Base-by-base conservation (phyloP, 2,113 vertebrate genomes). In the Lepus americanus region DNA sequence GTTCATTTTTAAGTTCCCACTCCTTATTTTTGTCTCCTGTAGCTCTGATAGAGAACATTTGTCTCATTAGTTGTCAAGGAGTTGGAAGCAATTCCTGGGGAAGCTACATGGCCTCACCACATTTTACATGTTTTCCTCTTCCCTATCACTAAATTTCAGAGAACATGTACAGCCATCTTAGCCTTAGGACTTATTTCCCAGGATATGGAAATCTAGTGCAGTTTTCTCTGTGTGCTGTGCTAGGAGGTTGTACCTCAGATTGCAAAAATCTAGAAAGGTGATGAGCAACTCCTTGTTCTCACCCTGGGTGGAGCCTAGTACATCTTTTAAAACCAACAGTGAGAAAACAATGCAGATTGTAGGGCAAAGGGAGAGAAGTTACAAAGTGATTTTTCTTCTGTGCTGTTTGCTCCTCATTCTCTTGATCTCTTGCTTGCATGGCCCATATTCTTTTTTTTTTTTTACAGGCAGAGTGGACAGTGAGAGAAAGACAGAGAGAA, bases 111-210 rank as follows among this genome's bases (percentile, higher is more conserved):
- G 89, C 64, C 49, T 72, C 67, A 95, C 44, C 0, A 0, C 67
- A 44, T 87, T 79, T 83, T 93, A 19, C 0, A 36, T 67, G n/a
- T 36, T 59, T 13, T 8, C 5, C 23, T 44, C 22, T 66, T 55
- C 78, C 22, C 72, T 73, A 29, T 95, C 69, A 51, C 17, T 95
- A 67, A 74, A 25, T 59, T 29, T 78, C 78, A 96, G 39, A 85
- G 92, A 95, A 85, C 49, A 85, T 92, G 78, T 90, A 93, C 92
- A 97, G 39, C 31, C 77, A 55, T 49, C 84, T 82, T 94, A 73
- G 88, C 92, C 69, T 78, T 67, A 96, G 55, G 23, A 63, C 27
- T 69, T 76, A 39, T 49, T 93, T 94, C 84, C 87, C 66, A 86
- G 73, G 92, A 87, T 49, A 17, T 67, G 64, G 51, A 55, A 78